These are phyloP conservation scores for Linurgus olivaceus DNA, from an alignment of 2,797 vertebrate genomes.

Conservation along the genomic window DNA sequence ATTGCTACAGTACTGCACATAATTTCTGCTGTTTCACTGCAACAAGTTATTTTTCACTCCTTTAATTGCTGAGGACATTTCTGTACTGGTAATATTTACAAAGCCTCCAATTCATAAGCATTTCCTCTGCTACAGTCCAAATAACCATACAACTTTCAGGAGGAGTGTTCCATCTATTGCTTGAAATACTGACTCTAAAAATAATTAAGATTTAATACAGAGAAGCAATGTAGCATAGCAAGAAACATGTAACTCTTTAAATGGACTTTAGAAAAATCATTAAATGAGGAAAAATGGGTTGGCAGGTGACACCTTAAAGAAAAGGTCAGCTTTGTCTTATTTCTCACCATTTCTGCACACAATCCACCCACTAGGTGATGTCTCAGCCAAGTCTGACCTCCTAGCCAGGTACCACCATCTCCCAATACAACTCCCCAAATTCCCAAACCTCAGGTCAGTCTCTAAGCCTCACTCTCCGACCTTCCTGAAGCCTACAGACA, in stretches of 20 bases:
- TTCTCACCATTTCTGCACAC: background rate
- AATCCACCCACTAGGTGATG: background rate
- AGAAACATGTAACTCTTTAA: background rate
- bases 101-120: background rate
- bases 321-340: background rate
- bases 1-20: background rate
- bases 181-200: background rate
- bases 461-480: fast-evolving
- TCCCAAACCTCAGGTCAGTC: background rate
- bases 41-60: background rate
- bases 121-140: background rate
- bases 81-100: background rate
- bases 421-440: background rate
- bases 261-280: background rate
- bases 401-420: background rate
- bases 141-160: background rate
- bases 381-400: background rate
- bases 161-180: background rate
- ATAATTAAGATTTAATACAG: background rate
- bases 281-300: background rate
- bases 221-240: background rate
- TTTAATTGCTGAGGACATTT: background rate
- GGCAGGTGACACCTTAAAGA: background rate
- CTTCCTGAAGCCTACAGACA: background rate
- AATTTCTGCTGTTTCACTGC: background rate